Evolutionary conservation across 2,113 vertebrate species (phyloP).

Genomic region (Spea multiplicata): DNA sequence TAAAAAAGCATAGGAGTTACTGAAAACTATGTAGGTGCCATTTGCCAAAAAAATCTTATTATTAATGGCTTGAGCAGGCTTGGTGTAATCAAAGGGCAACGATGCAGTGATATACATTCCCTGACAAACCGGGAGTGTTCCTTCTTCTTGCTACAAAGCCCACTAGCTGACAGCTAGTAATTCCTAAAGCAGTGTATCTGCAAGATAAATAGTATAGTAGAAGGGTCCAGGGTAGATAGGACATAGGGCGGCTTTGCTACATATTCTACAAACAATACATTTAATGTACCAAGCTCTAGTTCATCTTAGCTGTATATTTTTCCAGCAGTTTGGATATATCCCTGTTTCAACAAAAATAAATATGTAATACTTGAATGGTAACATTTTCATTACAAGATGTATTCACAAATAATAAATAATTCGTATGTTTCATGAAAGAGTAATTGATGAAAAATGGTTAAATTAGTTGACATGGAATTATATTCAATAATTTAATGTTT

Average conservation of each 20-base stretch:
- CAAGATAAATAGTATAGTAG: constrained; percentile 72
- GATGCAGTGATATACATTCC: constrained; percentile 71
- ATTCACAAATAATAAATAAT: too few relatives aligned
- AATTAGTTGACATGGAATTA: too few relatives aligned
- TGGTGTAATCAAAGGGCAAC: constrained; percentile 79
- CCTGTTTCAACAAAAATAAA: neutral
- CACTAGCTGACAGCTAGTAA: constrained; percentile 63
- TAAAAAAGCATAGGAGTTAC: constrained; percentile 64
- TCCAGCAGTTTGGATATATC: neutral
- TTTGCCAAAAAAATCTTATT: constrained; percentile 70
- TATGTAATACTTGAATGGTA: too few relatives aligned
- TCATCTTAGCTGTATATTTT: neutral
- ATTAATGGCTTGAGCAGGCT: constrained; percentile 75
- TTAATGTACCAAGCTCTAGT: constrained; percentile 53
- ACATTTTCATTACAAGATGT: too few relatives aligned
- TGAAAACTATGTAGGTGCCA: constrained; percentile 56
- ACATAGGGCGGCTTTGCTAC: constrained; percentile 69
- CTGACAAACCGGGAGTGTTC: constrained; percentile 66
- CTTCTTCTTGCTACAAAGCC: constrained; percentile 62
- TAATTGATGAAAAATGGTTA: too few relatives aligned
- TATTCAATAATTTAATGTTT: too few relatives aligned
- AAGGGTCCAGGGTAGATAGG: constrained; percentile 70
- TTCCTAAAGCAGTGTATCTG: constrained; percentile 67
- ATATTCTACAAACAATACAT: constrained; percentile 66
- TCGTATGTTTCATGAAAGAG: too few relatives aligned